These are phyloP conservation scores for Aix galericulata DNA, from an alignment of 2,113 vertebrate genomes.

Conservation along the genomic window DNA sequence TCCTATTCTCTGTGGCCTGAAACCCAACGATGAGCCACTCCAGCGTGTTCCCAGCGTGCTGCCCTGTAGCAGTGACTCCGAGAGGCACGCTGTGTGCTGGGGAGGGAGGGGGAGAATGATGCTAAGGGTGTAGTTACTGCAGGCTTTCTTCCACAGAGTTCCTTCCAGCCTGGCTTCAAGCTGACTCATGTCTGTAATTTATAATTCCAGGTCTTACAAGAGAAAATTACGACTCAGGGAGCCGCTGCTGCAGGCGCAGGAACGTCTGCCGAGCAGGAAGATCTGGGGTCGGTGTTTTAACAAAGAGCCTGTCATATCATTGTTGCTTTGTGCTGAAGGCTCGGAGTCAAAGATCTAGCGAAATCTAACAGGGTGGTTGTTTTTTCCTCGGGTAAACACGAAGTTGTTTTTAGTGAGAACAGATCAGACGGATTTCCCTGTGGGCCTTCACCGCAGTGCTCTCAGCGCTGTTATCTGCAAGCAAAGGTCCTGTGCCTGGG, in stretches of 20 bases:
- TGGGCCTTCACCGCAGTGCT: not conserved
- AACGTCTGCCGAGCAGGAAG: not conserved
- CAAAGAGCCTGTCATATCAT: not conserved
- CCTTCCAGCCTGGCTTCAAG: not conserved
- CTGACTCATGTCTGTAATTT: not conserved
- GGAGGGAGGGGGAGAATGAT: not conserved
- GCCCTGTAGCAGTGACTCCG: not conserved
- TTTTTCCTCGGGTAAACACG: conserved; percentile 22
- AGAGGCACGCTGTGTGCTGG: not conserved
- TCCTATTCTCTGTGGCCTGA: not conserved
- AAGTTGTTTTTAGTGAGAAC: conserved; percentile 36
- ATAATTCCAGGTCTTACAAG: not conserved
- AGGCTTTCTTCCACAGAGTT: not conserved
- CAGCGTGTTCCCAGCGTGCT: not conserved
- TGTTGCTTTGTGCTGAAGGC: conserved; percentile 32
- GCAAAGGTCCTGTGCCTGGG: not conserved
- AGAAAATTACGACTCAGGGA: conserved; percentile 5
- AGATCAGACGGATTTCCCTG: conserved; percentile 16
- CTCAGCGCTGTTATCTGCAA: not conserved
- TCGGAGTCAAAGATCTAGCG: not conserved
- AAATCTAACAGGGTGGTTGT: not conserved
- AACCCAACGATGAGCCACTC: not conserved
- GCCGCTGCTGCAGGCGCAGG: not conserved
- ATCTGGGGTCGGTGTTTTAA: conserved; percentile 9
- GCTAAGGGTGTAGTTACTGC: not conserved